Percentiles rank a stretch among this genome's conserved stretches.
phyloP scores from a whole-genome alignment of 2,888 invertebrate genomes.

The Acrobasis consociella region DNA sequence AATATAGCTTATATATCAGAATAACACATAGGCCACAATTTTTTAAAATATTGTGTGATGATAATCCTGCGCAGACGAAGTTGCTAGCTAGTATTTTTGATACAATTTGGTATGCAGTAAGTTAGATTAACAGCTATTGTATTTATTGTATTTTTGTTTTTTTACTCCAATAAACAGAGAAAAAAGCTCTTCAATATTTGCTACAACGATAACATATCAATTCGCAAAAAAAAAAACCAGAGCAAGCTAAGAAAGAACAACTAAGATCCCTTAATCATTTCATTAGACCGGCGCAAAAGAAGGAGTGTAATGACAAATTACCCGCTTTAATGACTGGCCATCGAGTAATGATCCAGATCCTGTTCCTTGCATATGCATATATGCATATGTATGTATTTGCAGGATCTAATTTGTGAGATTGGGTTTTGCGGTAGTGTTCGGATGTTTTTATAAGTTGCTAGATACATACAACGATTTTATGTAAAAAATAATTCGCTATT shows the following conservation, averaged over 20 bases:
- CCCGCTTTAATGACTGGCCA: slow-evolving; percentile 60
- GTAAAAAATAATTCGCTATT: too few species aligned
- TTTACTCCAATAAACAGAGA: neutral
- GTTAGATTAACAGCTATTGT: too few species aligned
- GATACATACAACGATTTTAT: neutral
- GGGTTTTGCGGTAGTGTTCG: neutral
- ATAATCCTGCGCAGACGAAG: too few species aligned
- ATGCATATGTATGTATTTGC: slow-evolving; percentile 20
- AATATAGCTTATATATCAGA: too few species aligned
- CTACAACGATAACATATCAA: neutral
- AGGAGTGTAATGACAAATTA: slow-evolving; percentile 67
- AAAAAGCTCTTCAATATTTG: neutral
- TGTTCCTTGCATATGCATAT: slow-evolving; percentile 41
- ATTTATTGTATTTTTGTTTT: too few species aligned
- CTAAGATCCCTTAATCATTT: slow-evolving; percentile 68
- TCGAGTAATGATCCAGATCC: slow-evolving; percentile 63
- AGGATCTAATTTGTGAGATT: slow-evolving; percentile 12
- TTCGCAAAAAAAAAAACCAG: slow-evolving; percentile 11
- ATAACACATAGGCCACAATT: too few species aligned
- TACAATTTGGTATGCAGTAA: too few species aligned
- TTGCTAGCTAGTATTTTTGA: too few species aligned
- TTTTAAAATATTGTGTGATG: too few species aligned
- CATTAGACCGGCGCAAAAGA: slow-evolving; percentile 63
- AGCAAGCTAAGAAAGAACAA: slow-evolving; percentile 35
- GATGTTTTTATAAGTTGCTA: neutral